Evolutionary conservation across 1,140 invertebrate species (phyloP).

Genomic region (Aphaenogaster floridana): DNA sequence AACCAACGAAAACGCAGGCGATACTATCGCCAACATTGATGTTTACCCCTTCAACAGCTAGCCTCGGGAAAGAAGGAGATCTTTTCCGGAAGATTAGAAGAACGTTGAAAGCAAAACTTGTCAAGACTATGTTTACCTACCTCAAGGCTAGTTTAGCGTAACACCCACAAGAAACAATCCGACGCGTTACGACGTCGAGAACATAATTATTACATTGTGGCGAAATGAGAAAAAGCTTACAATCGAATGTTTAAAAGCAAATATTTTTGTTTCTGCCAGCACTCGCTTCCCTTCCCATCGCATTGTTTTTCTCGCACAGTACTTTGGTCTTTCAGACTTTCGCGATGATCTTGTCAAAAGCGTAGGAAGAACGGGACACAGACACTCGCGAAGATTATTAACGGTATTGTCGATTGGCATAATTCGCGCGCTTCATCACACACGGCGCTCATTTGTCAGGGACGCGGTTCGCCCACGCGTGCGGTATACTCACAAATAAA

Average conservation of each 20-base stretch:
- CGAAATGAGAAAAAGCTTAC: not conserved
- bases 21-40: conserved; percentile 54
- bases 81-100: conserved; percentile 42
- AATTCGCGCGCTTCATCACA: conserved; percentile 38
- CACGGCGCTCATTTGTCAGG: conserved; percentile 12
- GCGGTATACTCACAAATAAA: conserved; percentile 41
- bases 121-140: conserved; percentile 43
- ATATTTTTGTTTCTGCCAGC: conserved; percentile 11
- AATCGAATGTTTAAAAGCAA: not conserved
- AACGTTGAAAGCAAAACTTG: conserved; percentile 52
- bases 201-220: conserved; percentile 22
- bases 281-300: not conserved
- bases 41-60: conserved; percentile 46
- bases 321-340: not conserved
- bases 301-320: conserved; percentile 2
- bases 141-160: conserved; percentile 4
- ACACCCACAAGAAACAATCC: not conserved
- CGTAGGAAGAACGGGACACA: not conserved
- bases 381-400: conserved; percentile 23
- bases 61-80: conserved; percentile 18
- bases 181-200: not conserved
- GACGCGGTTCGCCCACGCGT: conserved; percentile 2
- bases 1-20: conserved; percentile 35
- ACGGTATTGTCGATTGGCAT: conserved; percentile 9
- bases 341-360: conserved; percentile 23